These are phyloP conservation scores for Gymnopithys bicolor DNA, from an alignment of 2,797 vertebrate species.

Conservation along the genomic window DNA sequence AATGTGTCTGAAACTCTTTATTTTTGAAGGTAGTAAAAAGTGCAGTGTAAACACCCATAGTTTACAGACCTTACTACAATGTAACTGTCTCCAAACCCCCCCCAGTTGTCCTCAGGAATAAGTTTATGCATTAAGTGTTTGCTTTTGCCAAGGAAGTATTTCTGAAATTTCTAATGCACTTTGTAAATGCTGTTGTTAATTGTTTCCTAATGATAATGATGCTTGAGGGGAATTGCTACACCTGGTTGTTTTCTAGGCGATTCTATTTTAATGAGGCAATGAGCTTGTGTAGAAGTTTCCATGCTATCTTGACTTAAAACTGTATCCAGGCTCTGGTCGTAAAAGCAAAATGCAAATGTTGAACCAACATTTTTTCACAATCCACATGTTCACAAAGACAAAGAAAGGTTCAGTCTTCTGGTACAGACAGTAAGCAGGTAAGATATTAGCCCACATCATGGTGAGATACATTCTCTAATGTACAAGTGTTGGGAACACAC, in stretches of 20 bases:
- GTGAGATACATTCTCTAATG: fast-evolving
- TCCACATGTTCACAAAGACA: background rate
- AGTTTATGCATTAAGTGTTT: background rate
- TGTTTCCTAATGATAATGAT: background rate
- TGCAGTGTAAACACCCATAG: background rate
- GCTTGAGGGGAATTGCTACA: background rate
- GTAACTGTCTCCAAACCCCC: background rate
- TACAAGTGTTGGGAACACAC: background rate
- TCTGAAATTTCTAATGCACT: background rate
- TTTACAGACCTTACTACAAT: background rate
- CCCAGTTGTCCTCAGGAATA: background rate
- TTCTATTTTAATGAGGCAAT: background rate
- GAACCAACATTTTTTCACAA: fast-evolving
- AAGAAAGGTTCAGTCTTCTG: background rate
- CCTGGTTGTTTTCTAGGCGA: background rate
- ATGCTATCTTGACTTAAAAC: background rate
- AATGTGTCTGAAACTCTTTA: background rate
- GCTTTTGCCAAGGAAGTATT: background rate
- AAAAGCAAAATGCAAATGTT: background rate
- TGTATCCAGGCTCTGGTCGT: background rate
- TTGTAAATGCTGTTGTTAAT: background rate
- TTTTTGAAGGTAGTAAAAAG: background rate
- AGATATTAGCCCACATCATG: background rate
- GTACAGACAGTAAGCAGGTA: background rate
- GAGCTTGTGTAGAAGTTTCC: background rate